These are phyloP conservation scores for Phalanger gymnotis DNA, from an alignment of 2,797 vertebrate species.

Conservation along the genomic window DNA sequence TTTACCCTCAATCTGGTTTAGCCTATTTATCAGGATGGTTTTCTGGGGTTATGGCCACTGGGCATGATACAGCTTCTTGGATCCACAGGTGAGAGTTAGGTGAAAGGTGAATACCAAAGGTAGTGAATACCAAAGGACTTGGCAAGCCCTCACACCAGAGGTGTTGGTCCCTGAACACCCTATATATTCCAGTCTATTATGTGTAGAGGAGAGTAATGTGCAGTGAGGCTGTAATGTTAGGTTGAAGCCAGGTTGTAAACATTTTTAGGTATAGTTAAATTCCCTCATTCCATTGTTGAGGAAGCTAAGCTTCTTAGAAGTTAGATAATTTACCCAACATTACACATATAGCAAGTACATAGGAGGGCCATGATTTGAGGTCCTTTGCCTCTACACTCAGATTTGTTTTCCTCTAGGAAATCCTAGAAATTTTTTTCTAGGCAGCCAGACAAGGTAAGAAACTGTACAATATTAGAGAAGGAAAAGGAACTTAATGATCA, in stretches of 20 bases:
- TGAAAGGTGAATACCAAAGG: neutral
- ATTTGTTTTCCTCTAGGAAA: neutral
- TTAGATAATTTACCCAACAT: neutral
- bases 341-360: neutral
- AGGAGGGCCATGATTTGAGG: neutral
- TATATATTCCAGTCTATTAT: neutral
- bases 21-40: neutral
- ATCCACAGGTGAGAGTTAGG: neutral
- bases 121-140: neutral
- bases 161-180: neutral
- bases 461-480: neutral
- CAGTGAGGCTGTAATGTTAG: neutral
- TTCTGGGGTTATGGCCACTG: neutral
- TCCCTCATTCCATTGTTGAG: neutral
- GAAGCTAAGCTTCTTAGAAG: neutral
- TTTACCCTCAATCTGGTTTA: neutral
- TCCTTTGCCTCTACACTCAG: neutral
- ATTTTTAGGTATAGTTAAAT: neutral
- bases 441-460: neutral
- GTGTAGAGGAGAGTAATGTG: neutral
- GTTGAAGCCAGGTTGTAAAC: neutral
- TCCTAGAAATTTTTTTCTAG: neutral
- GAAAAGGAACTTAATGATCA: neutral
- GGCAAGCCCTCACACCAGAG: neutral
- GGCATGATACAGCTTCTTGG: neutral